phyloP scores from a whole-genome alignment of 2,888 invertebrate genomes.

The Helicoverpa assulta region DNA sequence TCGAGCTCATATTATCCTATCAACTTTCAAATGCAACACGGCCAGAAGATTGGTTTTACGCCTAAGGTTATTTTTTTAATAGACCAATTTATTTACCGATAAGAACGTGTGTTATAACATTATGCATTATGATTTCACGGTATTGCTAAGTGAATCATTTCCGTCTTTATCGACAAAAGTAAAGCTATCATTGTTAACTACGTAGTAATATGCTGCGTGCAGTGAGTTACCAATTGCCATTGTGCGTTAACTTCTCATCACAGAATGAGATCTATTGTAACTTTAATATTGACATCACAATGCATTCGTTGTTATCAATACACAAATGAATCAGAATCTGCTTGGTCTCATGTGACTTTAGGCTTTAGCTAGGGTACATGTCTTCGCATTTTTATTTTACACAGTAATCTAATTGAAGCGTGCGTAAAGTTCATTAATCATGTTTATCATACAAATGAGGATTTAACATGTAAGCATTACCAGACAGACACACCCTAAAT shows the following conservation, averaged over 20 bases:
- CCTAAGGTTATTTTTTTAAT: slow-evolving; percentile 25
- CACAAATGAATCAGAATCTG: slow-evolving; percentile 13
- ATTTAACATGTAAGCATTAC: slow-evolving; percentile 19
- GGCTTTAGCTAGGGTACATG: background rate
- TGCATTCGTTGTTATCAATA: slow-evolving; percentile 42
- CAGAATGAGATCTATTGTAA: slow-evolving; percentile 30
- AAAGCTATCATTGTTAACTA: slow-evolving; percentile 30
- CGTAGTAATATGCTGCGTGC: slow-evolving; percentile 3
- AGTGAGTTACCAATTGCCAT: slow-evolving; percentile 26
- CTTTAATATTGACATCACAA: slow-evolving; percentile 33
- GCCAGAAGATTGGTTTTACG: slow-evolving; percentile 2
- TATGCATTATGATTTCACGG: slow-evolving; percentile 45
- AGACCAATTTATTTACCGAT: slow-evolving; percentile 12
- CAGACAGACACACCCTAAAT: slow-evolving; percentile 2
- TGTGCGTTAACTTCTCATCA: slow-evolving; percentile 25
- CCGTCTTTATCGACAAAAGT: slow-evolving; percentile 40
- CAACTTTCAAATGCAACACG: slow-evolving; percentile 33
- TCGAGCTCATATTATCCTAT: slow-evolving; percentile 10
- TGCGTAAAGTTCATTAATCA: slow-evolving; percentile 21
- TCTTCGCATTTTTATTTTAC: slow-evolving; percentile 12
- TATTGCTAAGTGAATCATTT: slow-evolving; percentile 43
- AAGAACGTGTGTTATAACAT: slow-evolving; percentile 9
- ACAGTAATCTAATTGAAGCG: slow-evolving; percentile 29
- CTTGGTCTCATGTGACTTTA: slow-evolving; percentile 3
- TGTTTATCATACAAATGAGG: slow-evolving; percentile 23